Evolutionary conservation across 2,113 vertebrate genomes (phyloP).

Genomic region (Cavia porcellus): DNA sequence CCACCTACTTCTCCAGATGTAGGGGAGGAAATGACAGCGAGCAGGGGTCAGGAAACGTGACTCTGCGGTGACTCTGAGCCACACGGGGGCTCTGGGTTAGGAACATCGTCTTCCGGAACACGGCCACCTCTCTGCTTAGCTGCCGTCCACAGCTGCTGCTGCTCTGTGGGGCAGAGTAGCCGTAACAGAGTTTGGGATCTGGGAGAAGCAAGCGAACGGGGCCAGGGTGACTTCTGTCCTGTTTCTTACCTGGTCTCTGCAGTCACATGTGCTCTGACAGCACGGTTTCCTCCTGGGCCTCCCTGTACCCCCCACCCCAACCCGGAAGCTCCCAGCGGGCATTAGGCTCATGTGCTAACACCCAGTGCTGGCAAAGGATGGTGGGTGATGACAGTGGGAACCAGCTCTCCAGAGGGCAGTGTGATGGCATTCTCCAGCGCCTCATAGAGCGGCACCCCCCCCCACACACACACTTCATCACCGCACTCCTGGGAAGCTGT

Average conservation of each 20-base stretch:
- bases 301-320: neutral
- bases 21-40: neutral
- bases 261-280: neutral
- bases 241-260: neutral
- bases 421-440: neutral
- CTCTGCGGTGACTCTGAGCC: too few relatives aligned
- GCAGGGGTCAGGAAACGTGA: neutral
- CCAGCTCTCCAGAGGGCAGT: neutral
- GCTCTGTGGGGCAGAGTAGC: neutral
- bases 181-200: neutral
- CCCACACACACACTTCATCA: neutral
- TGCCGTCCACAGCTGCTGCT: neutral
- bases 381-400: neutral
- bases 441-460: neutral
- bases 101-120: neutral
- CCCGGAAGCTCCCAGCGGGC: neutral
- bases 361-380: neutral
- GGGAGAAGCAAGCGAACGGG: neutral
- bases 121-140: neutral
- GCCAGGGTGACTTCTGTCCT: neutral
- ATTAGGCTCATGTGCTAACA: neutral
- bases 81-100: neutral
- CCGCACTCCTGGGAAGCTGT: neutral
- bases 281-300: neutral
- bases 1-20: neutral